Base-by-base conservation (phyloP, 2,797 vertebrate genomes). In the Champsocephalus gunnari region DNA sequence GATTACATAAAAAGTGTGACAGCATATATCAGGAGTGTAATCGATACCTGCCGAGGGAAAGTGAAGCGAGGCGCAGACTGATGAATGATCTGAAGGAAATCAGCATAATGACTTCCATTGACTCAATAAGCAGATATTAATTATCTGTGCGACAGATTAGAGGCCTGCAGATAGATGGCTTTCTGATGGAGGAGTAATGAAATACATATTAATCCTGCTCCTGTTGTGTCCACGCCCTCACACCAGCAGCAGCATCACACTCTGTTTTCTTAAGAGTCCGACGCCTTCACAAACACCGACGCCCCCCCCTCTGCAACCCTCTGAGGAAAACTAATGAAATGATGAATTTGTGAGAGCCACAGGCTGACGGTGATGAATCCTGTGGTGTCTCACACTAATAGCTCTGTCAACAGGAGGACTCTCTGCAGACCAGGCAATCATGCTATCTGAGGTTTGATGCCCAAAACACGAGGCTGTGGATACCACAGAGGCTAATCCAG, bases 111-210 rank as follows among this genome's bases (percentile, higher is more conserved):
- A 90, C 89, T 92, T 90, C 83, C 81, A 91, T 92, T 94, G 92
- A 93, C 90, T 94, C 92, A 93, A 92, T 94, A 93, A 92, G 87
- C 86, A 89, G 88, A 92, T 94, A 94, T 94, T 93, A 94, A 93
- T 94, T 92, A 93, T 90, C 84, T 86, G 85, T 84, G 80, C 32
- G 50, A 77, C 91, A 89, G 91, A 92, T 93, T 92, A 90, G 85
- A 59, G 55, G 81, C 80, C 84, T 88, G 89, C 89, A 79, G 89
- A 92, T 88, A 86, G 81, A 94, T 92, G 79, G 72, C 81, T 88
- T 90, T 89, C 88, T 88, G 88, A 93, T 92, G 79, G 81, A 88
- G 86, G 89, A 81, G 75, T 92, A 92, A 91, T 89, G 85, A 91
- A 91, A 38, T 38, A 68, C 80, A 90, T 79, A 79, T 86, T 87